These are phyloP conservation scores for Cephus sareptanus DNA, from an alignment of 2,888 invertebrate genomes.

Conservation along the genomic window DNA sequence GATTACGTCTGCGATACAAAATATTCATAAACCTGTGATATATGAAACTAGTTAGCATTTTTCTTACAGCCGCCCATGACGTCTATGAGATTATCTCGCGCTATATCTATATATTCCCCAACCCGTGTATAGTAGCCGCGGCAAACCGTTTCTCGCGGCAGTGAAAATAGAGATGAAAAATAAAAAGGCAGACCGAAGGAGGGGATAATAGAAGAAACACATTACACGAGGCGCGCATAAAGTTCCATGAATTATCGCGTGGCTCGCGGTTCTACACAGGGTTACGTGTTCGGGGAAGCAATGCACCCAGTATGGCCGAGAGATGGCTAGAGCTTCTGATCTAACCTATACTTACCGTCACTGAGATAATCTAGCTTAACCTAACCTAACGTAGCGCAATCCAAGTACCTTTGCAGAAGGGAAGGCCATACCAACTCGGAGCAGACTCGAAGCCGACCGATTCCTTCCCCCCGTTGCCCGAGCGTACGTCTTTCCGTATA, in stretches of 20 bases:
- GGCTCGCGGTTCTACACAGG: conserved; percentile 23
- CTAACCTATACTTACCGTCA: conserved; percentile 58
- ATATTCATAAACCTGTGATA: neutral
- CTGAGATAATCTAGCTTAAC: conserved; percentile 48
- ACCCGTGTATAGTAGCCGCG: neutral
- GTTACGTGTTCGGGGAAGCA: conserved; percentile 51
- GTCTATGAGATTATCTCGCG: neutral
- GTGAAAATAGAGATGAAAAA: conserved; percentile 4
- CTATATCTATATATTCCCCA: neutral
- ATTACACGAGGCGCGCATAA: conserved; percentile 42
- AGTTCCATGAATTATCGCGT: conserved; percentile 53
- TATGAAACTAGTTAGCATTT: neutral
- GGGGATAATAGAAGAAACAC: conserved; percentile 4
- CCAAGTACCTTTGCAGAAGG: conserved; percentile 24
- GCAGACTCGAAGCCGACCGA: neutral
- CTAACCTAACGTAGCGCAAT: conserved; percentile 45
- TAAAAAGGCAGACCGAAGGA: conserved; percentile 18
- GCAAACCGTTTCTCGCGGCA: neutral
- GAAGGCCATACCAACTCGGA: neutral
- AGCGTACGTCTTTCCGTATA: neutral
- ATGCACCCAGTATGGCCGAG: conserved; percentile 44
- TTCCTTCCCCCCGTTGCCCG: neutral
- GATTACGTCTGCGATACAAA: neutral
- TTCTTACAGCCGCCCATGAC: neutral
- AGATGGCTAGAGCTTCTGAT: conserved; percentile 44